Conservation (phyloP, 2,888 invertebrate genomes). For the Scaptomyza polygonia region DNA sequence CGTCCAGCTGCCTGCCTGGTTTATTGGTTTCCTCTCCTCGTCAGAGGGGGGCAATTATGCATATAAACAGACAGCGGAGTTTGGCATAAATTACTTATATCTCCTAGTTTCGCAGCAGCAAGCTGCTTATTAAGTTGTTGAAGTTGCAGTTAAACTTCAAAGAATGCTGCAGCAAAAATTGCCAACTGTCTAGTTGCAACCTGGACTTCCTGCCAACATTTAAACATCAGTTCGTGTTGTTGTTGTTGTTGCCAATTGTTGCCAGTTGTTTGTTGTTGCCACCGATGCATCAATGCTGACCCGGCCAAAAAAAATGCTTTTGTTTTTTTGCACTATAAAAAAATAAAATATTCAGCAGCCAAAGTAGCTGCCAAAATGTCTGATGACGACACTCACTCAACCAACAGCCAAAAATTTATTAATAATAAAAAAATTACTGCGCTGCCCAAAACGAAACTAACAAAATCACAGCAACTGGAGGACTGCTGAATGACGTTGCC, state of each 20-base stretch:
- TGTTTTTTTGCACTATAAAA: slow-evolving; percentile 17
- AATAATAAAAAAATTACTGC: slow-evolving; percentile 47
- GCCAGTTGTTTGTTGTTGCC: slow-evolving; percentile 11
- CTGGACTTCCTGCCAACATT: slow-evolving; percentile 20
- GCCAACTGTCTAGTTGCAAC: slow-evolving; percentile 10
- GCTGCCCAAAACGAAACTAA: slow-evolving; percentile 23
- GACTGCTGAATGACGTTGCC: slow-evolving; percentile 21
- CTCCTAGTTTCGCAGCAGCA: slow-evolving; percentile 20
- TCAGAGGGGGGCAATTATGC: slow-evolving; percentile 61
- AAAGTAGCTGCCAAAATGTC: slow-evolving; percentile 50
- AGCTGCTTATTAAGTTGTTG: slow-evolving; percentile 74
- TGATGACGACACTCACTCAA: slow-evolving; percentile 47
- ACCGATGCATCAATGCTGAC: slow-evolving; percentile 12
- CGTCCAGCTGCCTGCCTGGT: slow-evolving; percentile 26
- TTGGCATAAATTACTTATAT: slow-evolving; percentile 49
- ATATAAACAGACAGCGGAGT: slow-evolving; percentile 48
- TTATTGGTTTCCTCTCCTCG: slow-evolving; percentile 39
- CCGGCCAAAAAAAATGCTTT: slow-evolving; percentile 11
- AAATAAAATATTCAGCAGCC: slow-evolving; percentile 55
- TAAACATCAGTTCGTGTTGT: neutral
- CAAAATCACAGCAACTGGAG: neutral
- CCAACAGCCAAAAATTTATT: slow-evolving; percentile 24
- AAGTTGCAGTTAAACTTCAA: slow-evolving; percentile 49
- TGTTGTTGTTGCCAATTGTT: neutral
- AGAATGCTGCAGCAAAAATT: slow-evolving; percentile 46